phyloP scores from a whole-genome alignment of 2,888 invertebrate genomes.

The Cephus pygmeus region DNA sequence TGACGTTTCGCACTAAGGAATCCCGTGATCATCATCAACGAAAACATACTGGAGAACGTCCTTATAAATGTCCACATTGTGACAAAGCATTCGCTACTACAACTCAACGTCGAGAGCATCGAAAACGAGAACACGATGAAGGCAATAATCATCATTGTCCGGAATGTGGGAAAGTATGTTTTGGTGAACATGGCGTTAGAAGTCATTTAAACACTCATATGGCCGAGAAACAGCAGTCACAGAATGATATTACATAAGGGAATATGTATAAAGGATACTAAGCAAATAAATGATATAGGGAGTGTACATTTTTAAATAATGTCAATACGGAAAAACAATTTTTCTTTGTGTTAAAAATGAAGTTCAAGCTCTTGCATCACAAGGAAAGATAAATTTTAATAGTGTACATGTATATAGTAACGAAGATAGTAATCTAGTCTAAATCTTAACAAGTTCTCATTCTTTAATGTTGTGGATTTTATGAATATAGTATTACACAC shows the following conservation, averaged over 20 bases:
- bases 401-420: neutral
- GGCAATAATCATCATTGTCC: constrained; percentile 19
- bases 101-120: constrained; percentile 17
- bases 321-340: neutral
- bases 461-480: neutral
- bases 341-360: neutral
- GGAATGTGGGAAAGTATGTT: constrained; percentile 18
- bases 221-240: constrained; percentile 4
- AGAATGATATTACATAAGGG: neutral
- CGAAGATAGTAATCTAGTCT: neutral
- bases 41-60: constrained; percentile 20
- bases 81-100: constrained; percentile 19
- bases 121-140: constrained; percentile 19
- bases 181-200: constrained; percentile 18
- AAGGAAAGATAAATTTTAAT: neutral
- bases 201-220: constrained; percentile 20
- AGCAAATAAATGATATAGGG: neutral
- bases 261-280: neutral
- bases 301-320: neutral
- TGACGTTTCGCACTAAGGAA: constrained; percentile 20
- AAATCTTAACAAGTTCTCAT: neutral
- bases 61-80: constrained; percentile 20
- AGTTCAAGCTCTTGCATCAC: neutral
- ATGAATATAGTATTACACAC: neutral
- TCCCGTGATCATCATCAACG: constrained; percentile 19